Evolutionary conservation across 2,888 invertebrate genomes (phyloP).

Genomic region (Cerastis leucographa): DNA sequence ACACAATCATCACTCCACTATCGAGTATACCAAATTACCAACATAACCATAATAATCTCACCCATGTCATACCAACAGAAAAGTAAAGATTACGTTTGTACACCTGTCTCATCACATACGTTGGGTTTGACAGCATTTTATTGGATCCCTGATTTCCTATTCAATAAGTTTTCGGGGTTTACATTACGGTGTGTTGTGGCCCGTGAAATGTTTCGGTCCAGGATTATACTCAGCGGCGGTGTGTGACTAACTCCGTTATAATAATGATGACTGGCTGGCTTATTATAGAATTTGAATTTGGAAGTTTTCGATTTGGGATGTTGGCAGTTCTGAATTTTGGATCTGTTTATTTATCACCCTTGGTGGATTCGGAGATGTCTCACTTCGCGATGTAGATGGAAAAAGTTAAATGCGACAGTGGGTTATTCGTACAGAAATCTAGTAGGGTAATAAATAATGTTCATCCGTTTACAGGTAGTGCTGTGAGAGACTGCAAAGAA

Average conservation of each 20-base stretch:
- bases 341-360: slow-evolving; percentile 49
- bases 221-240: slow-evolving; percentile 71
- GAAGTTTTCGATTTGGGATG: slow-evolving; percentile 50
- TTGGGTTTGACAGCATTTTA: slow-evolving; percentile 88
- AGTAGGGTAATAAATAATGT: not conserved
- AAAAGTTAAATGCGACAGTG: slow-evolving; percentile 22
- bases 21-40: slow-evolving; percentile 17
- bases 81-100: slow-evolving; percentile 66
- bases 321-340: slow-evolving; percentile 34
- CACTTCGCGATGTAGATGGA: not conserved
- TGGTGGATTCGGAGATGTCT: slow-evolving; percentile 9
- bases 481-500: not conserved
- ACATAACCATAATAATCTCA: slow-evolving; percentile 52
- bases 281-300: slow-evolving; percentile 54
- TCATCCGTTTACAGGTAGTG: not conserved
- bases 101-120: slow-evolving; percentile 80
- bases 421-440: not conserved
- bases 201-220: slow-evolving; percentile 82
- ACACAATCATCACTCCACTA: slow-evolving; percentile 14
- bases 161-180: slow-evolving; percentile 85
- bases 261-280: slow-evolving; percentile 62
- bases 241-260: slow-evolving; percentile 74
- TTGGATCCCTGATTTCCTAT: slow-evolving; percentile 86
- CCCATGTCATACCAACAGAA: slow-evolving; percentile 62
- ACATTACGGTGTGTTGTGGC: slow-evolving; percentile 82